Base-by-base conservation (phyloP, 2,797 vertebrate genomes). In the Ficedula albicollis region DNA sequence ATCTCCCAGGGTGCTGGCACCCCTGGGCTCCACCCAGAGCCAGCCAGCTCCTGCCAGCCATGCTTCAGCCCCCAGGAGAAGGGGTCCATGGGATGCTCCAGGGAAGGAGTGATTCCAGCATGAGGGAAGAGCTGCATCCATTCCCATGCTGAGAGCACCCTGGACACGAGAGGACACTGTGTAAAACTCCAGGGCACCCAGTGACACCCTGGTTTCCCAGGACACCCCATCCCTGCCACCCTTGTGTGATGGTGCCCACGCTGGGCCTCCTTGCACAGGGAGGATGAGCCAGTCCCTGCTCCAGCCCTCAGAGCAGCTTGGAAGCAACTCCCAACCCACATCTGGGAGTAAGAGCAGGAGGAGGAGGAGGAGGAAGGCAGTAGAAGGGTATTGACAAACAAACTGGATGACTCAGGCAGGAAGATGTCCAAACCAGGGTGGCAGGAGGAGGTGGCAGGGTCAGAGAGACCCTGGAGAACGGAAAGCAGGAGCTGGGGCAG, bases 211-310 rank as follows among this genome's bases (percentile, higher is more conserved):
- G 2, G 51, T 36, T 29, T 67, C 21, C 19, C 2, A 0, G 29
- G 59, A 64, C 41, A 48, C 4, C 23, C 46, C 15, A 10, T 6
- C 15, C 63, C 48, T 66, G 55, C n/a, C 30, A 29, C 25, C 39
- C 48, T 25, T 1, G 0, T 32, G 73, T 80, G 1, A 32, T 15
- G 48, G 54, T 60, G 64, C n/a, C 68, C 2, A 2, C 5, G 8
- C 46, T 21, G 52, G 69, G 52, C 32, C 59, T 17, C 48, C 51
- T 34, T 54, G 22, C 4, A 3, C 48, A 56, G 46, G 74, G 38
- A 78, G 10, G 3, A 3, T 29, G 14, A 83, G 43, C 18, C 63
- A 46, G 49, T 17, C 63, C 46, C n/a, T 63, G 43, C 55, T 56
- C 43, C 63, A 89, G 48, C 72, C 36, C 7, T 5, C 4, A 5